Evolutionary conservation across 30 jellyfish, hydroid and myxozoan species (phyloP), one percentile per base, ranked within the genome.

Genomic region (Cassiopea andromeda): DNA sequence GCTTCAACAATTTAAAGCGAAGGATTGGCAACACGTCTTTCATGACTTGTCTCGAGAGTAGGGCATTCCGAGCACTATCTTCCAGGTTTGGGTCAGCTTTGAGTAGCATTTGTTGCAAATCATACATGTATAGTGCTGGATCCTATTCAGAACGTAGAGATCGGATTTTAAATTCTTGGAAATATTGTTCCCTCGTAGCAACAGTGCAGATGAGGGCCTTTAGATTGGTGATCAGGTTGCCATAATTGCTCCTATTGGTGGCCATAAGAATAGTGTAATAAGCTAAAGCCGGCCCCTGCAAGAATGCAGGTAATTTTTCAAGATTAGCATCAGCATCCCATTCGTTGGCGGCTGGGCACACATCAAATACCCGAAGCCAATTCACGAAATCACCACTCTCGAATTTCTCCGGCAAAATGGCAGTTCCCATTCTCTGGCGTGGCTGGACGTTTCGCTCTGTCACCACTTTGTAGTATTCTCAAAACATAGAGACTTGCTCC

Each of bases 281-380:
- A n/a, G n/a, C n/a, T n/a, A n/a, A n/a, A 13, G 92, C 92, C 1
- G 92, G 90, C 1, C 90, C 82, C 60, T 72, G 68, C n/a, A 82
- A 84, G 46, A 82, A 61, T 1, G 90, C 85, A 19, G 90, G 90
- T 46, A 82, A 38, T 6, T 2, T 3, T n/a, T 48, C 38, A 44
- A 60, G 27, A 7, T 82, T 82, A 1, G 60, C 27, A 15, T 27
- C 90, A 17, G 2, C 90, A 69, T 60, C 90, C 90, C 84, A 82
- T 1, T 17, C 9, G 46, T 82, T 82, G 1, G 90, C 83, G 6
- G 82, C 17, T 44, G 81, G 84, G 48, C 90, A 61, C 5, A 60
- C 85, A 1, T 82, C 84, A 82, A 82, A 82, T 69, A 59, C 84
- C 6, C 72, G 82, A 15, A 82, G 85, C 90, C 90, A 82, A 15